Base-by-base conservation (phyloP, 2,113 vertebrate species). In the Spea bombifrons region DNA sequence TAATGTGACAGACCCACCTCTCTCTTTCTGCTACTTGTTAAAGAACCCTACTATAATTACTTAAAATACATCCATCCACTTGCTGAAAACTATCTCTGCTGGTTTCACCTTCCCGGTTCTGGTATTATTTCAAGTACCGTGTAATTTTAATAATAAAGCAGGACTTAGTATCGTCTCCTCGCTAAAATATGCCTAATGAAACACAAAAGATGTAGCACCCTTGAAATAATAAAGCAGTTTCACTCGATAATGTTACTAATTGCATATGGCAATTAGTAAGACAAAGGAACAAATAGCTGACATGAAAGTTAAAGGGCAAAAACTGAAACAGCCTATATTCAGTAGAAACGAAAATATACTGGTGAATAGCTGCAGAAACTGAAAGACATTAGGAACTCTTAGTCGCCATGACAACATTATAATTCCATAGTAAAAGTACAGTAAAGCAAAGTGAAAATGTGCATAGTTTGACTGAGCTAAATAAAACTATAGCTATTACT, bases 221-320 rank as follows among this genome's bases (percentile, higher is more conserved):
- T 64, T 30, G 16, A 30, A 59, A 5, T 64, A 16, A 64, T 64
- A 7, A 13, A 30, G n/a, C 16, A 64, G n/a, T 64, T 64, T 64
- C 30, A 17, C 61, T 64, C 30, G n/a, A 64, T 64, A 30, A 30
- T 64, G 61, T 64, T 59, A 59, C 15, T 59, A 64, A 64, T 64
- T 64, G 61, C n/a, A 59, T 13, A 17, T 5, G n/a, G n/a, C 7
- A 16, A 16, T 64, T 17, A 30, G 2, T 16, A 64, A 16, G 61
- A 64, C 61, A 64, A 30, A 64, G 13, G 61, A 64, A 15, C 61
- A 64, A 9, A 9, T 30, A 30, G 61, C 30, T 64, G 61, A 30
- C 16, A 64, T 64, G 61, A 16, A 6, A 17, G 61, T 64, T 5
- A 30, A 4, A 64, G 61, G 61, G 61, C n/a, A 30, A 30, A 64